These are phyloP conservation scores for Anagyrus pseudococci DNA, from an alignment of 2,888 invertebrate genomes.

Conservation along the genomic window DNA sequence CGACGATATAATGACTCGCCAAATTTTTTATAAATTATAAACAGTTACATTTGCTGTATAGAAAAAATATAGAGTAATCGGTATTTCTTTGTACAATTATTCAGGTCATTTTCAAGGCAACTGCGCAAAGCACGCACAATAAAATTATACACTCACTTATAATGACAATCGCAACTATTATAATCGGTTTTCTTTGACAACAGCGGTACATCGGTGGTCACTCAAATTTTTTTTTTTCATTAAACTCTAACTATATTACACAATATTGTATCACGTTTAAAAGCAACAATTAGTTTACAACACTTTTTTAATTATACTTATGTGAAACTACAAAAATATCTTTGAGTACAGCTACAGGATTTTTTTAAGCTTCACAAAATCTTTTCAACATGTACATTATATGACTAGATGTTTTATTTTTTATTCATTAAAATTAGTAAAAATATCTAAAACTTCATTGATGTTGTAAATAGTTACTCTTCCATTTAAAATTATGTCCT, in stretches of 20 bases:
- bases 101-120: constrained; percentile 31
- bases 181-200: too few species aligned
- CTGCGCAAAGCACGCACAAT: too few species aligned
- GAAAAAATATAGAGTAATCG: constrained; percentile 24
- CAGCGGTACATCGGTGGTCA: too few species aligned
- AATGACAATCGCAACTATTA: too few species aligned
- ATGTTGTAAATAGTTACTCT: background rate
- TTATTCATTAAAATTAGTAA: background rate
- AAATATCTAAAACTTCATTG: background rate
- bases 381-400: too few species aligned
- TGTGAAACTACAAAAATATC: background rate
- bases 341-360: background rate
- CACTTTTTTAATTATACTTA: background rate
- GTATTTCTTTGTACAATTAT: constrained; percentile 13
- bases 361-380: background rate
- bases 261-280: background rate
- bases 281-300: background rate
- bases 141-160: constrained; percentile 20
- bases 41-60: constrained; percentile 17
- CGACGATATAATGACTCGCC: constrained; percentile 9
- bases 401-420: background rate
- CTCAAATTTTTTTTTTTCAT: background rate
- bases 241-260: background rate
- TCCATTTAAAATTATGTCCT: constrained; percentile 1
- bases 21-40: constrained; percentile 24